These are phyloP conservation scores for Madoqua kirkii DNA, from an alignment of 2,113 vertebrate species.

Conservation along the genomic window DNA sequence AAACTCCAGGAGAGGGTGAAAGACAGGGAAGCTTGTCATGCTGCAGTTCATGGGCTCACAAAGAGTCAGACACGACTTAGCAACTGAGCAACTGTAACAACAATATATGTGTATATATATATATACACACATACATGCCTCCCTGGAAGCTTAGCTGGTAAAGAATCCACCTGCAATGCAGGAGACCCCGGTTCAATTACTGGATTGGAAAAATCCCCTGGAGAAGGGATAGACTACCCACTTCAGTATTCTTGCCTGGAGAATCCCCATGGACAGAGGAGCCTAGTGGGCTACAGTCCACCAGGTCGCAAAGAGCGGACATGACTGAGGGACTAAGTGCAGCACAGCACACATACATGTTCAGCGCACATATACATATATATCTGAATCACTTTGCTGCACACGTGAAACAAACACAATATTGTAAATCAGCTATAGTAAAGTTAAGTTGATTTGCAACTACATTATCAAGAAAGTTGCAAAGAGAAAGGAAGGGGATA, in stretches of 20 bases:
- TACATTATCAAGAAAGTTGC: neutral
- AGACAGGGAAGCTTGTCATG: no score
- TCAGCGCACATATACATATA: fast-evolving
- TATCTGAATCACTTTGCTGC: neutral
- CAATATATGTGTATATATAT: neutral
- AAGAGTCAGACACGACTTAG: no score
- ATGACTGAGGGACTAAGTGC: neutral
- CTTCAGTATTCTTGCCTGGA: neutral
- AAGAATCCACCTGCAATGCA: neutral
- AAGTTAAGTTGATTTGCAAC: neutral
- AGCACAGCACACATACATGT: neutral
- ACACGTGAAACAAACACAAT: neutral
- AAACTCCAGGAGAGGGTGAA: no score
- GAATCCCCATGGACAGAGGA: neutral
- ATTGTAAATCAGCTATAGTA: neutral
- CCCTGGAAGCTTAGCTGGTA: neutral
- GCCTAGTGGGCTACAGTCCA: neutral
- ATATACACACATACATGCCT: neutral
- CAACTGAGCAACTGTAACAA: no score
- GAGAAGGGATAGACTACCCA: neutral
- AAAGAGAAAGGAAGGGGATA: neutral
- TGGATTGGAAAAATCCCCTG: neutral
- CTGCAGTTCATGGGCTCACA: fast-evolving
- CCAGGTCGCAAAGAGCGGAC: neutral
- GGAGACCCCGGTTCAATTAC: neutral